Evolutionary conservation across 2,888 invertebrate genomes (phyloP), one percentile per base, ranked within the genome.

Genomic region (Melanchra persicariae): DNA sequence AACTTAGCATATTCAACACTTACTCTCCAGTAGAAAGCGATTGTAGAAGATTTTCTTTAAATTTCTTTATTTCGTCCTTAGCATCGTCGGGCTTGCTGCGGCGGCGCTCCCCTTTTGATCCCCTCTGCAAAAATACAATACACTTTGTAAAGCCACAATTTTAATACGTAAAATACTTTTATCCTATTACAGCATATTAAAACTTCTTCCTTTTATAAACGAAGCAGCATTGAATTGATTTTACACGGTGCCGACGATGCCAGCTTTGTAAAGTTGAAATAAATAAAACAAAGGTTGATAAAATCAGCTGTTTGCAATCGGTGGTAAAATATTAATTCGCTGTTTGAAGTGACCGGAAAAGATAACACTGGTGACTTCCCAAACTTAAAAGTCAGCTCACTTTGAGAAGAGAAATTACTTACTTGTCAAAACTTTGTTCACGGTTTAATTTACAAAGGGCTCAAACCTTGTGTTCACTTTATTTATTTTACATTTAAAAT

Each of bases 11-110:
- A 52, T 59, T 52, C 2, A 69, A 62, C 61, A 93, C 95, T 94
- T 86, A 95, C 95, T 93, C 93, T 79, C 91, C 91, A 57, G 87
- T 77, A 45, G 92, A 80, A 63, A 93, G 86, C 37, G 95, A 92
- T 79, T 93, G 93, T 34, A 95, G 88, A 22, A 94, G 88, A 80
- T 91, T 93, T 79, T 95, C 94, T 82, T 95, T 95, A 77, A 94
- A 94, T 83, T 94, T 93, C 85, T 92, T 94, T 82, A 95, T 93
- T 89, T 95, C 95, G 30, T 93, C 93, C 60, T 88, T 88, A 6
- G 86, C 86, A 59, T 91, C 91, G 15, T 92, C 91, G 30, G 90
- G 88, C 63, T 88, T 87, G 78, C 92, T 93, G 6, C 89, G 89
- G 49, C 92, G 91, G 34, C 92, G 90, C 51, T 94, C 93, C 22